Evolutionary conservation across 1,140 invertebrate species (phyloP).

Genomic region (Dreissena polymorpha): DNA sequence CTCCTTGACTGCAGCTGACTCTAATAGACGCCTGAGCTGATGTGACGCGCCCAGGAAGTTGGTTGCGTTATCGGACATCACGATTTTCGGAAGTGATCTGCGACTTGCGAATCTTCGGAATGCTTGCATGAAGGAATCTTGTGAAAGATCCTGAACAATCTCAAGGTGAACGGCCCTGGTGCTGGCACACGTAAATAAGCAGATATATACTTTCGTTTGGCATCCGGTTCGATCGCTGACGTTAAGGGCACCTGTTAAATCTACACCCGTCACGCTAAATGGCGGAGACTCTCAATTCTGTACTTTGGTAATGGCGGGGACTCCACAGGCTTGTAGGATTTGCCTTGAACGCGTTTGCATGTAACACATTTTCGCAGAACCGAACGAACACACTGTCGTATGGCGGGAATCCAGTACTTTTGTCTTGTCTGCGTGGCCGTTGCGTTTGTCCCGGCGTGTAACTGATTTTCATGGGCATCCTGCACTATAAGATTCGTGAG

Average conservation of each 20-base stretch:
- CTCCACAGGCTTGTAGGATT: neutral
- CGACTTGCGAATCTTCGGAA: no score
- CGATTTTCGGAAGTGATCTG: no score
- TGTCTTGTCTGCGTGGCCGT: neutral
- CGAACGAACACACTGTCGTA: constrained; percentile 5
- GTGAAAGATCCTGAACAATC: no score
- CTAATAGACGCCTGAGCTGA: no score
- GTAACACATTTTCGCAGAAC: neutral
- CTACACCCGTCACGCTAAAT: neutral
- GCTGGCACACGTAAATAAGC: no score
- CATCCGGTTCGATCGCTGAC: neutral
- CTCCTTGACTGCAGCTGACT: neutral
- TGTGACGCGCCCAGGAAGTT: constrained; percentile 13
- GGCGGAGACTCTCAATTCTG: neutral
- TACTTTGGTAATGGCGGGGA: constrained; percentile 12
- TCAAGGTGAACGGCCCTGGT: no score
- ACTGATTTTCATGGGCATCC: constrained; percentile 6
- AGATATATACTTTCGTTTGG: no score
- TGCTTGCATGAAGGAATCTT: no score
- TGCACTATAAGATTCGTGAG: constrained; percentile 27
- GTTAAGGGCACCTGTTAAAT: constrained; percentile 12
- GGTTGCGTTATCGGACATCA: no score
- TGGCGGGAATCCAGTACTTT: constrained; percentile 3
- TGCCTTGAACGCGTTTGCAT: constrained; percentile 15
- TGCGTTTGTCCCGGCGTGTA: neutral